phyloP scores from a whole-genome alignment of 2,113 vertebrate species.

The Clupea harengus region DNA sequence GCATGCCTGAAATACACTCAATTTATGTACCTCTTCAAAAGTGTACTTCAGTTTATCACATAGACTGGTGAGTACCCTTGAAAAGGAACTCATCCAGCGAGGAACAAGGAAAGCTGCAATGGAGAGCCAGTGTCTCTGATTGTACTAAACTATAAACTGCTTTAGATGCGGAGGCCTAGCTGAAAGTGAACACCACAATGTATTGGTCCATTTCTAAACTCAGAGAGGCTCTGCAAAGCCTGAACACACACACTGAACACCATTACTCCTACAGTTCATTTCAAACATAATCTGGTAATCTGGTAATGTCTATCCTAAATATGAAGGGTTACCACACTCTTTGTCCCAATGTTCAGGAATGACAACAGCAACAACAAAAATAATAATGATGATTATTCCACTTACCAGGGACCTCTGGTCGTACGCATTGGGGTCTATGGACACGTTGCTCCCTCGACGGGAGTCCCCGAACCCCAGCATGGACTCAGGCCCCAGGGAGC shows the following conservation, averaged over 20 bases:
- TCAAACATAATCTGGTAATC: too few species aligned
- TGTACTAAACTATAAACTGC: neutral
- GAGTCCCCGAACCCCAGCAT: constrained; percentile 73
- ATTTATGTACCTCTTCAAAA: neutral
- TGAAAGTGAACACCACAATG: neutral
- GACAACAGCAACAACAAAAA: neutral
- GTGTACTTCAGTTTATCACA: neutral
- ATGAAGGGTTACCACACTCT: too few species aligned
- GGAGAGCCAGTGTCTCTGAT: neutral
- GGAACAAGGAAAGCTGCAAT: neutral
- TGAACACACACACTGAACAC: neutral
- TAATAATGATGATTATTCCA: neutral
- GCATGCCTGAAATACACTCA: neutral
- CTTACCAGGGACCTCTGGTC: constrained; percentile 91
- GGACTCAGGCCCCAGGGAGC: constrained; percentile 83
- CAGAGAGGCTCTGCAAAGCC: neutral
- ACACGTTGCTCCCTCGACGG: constrained; percentile 78
- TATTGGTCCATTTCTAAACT: neutral
- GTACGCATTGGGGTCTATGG: constrained; percentile 76
- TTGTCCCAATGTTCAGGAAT: too few species aligned
- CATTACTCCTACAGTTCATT: too few species aligned
- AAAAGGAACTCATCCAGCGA: neutral
- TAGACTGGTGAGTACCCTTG: neutral
- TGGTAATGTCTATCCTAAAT: too few species aligned
- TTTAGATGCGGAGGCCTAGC: neutral